Base-by-base conservation (phyloP, 92 coral and sea anemone genomes). In the Umimayanthus chanpuru region DNA sequence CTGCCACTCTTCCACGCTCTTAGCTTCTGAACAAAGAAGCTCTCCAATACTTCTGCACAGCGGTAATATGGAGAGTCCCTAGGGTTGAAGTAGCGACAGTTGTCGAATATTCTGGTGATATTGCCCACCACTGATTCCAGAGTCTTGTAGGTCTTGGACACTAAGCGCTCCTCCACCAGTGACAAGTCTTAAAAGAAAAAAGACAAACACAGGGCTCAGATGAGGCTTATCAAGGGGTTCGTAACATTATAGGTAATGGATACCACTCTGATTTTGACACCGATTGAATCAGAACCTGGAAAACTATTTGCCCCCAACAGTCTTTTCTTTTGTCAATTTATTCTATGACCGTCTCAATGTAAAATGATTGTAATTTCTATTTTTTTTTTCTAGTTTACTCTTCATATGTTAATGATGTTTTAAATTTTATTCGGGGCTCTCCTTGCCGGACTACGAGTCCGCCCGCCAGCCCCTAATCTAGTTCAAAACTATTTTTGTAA, bases 41-140 rank as follows among this genome's bases (percentile, higher is more conserved):
- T 92, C 79, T 97, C 99, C 89, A 97, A 85, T 41, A 97, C 99
- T 88, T 97, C 99, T 70, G 99, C 99, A 86, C 99, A 97, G 90
- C 99, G 98, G 85, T 97, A 97, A 83, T 95, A 97, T 3, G 99
- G 94, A 6, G 99, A 95, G 83, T 97, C 99, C 84, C 96, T 92
- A 68, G 94, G 94, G 85, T 97, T 97, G 86, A 94, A 97, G 84
- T 92, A 91, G n/a, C 99, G 97, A 85, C 99, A 97, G 92, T 97
- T 97, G 90, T 97, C 96, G 84, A 97, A 97, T 55, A 97, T 96
- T 86, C 90, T 92, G 29, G 98, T 94, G 56, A 97, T 85, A 85
- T 97, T 98, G 67, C 92, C 93, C 20, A 93, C 98, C 72, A 97
- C 91, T 85, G 90, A 75, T 39, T 94, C 98, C 84, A 95, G 92